Base-by-base conservation (phyloP, 2,888 invertebrate genomes). In the Nemapogon koenigi region DNA sequence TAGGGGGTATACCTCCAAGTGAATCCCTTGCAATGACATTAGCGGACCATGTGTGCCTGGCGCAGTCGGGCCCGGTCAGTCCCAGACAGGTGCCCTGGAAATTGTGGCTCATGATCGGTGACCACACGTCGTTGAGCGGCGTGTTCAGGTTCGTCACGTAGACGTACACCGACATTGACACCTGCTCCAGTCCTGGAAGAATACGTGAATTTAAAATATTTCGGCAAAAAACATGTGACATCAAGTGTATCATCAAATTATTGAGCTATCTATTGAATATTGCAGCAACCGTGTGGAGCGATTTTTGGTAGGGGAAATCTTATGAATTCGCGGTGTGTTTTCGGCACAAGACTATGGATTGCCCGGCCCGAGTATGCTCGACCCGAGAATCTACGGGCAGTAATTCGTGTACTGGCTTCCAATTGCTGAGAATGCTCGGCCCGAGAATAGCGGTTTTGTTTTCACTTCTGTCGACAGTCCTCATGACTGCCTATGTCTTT, bases 1-100 rank as follows among this genome's bases (percentile, higher is more conserved):
- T n/a, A n/a, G n/a, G 22, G 29, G 7, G 17, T 49, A 49, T 38
- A 85, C 86, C 90, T 50, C 86, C 83, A 32, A 81, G 72, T 42
- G 71, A 63, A 53, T 91, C 91, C 51, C 85, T 83, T 1, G 87
- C 85, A 1, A 81, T 78, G 11, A 90, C 66, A 40, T 87, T 86
- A 2, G 88, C 70, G 4, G 84, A 86, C 91, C 91, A 92, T 27
- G 81, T 71, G 36, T 84, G 81, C 47, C 84, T 82, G 0, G 81
- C 73, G 53, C 91, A 91, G 37, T 83, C 79, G 2, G 71, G 62
- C 67, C 72, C 37, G 69, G 59, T 19, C 35, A 73, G 69, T 0
- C 83, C 82, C 3, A 82, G 72, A 48, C 88, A 88, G 40, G 85
- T 81, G 11, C 83, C 85, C 43, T 85, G 85, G 63, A 84, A 87